A percentile compares a stretch with the other conserved stretches of the same genome.
These are phyloP conservation scores for Drosophila bocqueti DNA, from an alignment of 1,140 invertebrate genomes.

Conservation along the genomic window DNA sequence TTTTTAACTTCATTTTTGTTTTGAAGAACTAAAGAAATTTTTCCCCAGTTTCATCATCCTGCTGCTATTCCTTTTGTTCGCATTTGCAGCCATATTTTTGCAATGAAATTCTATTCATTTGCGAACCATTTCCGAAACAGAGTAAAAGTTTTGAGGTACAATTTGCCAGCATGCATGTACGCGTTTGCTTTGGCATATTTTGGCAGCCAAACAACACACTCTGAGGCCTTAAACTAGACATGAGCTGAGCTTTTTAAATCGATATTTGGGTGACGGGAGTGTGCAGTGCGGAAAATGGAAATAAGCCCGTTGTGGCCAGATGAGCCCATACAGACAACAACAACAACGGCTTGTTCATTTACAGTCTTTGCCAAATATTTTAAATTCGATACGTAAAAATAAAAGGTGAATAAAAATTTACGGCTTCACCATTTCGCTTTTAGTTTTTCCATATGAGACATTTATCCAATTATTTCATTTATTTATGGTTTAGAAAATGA, in stretches of 20 bases:
- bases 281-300: not conserved
- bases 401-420: not conserved
- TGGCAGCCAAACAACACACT: slow-evolving; percentile 29
- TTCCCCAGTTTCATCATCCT: not conserved
- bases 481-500: slow-evolving; percentile 12
- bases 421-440: slow-evolving; percentile 7
- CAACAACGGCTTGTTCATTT: not conserved
- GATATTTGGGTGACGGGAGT: slow-evolving; percentile 28
- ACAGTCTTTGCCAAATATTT: slow-evolving; percentile 6
- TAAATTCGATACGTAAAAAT: not conserved
- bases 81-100: slow-evolving; percentile 7
- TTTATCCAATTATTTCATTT: slow-evolving; percentile 20
- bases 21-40: not conserved
- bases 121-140: slow-evolving; percentile 4
- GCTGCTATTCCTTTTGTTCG: not conserved
- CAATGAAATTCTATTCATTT: slow-evolving; percentile 3
- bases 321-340: slow-evolving; percentile 18
- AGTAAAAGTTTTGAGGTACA: not conserved
- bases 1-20: not conserved
- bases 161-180: not conserved
- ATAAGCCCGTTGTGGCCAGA: slow-evolving; percentile 3
- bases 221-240: slow-evolving; percentile 54
- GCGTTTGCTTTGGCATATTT: slow-evolving; percentile 35
- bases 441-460: slow-evolving; percentile 6
- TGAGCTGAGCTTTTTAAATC: slow-evolving; percentile 52